A percentile compares a stretch with the other conserved stretches of the same genome.
Evolutionary conservation across 1,140 invertebrate genomes (phyloP).

Genomic region (Drosophila nasuta): DNA sequence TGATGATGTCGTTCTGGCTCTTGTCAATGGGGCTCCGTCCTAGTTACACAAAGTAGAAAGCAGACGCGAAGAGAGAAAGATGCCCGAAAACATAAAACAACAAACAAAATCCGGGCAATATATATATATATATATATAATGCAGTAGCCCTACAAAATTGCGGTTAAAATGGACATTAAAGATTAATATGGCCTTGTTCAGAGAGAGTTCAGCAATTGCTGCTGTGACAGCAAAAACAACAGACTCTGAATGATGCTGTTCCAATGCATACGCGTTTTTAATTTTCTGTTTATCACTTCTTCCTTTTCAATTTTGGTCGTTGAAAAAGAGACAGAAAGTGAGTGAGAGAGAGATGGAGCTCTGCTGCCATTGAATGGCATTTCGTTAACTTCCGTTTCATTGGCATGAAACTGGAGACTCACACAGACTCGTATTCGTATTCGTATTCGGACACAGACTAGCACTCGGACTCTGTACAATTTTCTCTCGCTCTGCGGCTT

Average conservation of each 20-base stretch:
- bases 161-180: conserved; percentile 34
- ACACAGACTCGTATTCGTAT: background rate
- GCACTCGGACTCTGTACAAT: conserved; percentile 5
- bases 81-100: conserved; percentile 30
- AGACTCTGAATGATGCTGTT: background rate
- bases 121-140: background rate
- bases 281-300: conserved; percentile 73
- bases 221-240: conserved; percentile 1
- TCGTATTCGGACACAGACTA: background rate
- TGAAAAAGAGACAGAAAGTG: background rate
- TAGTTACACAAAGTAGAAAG: conserved; percentile 26
- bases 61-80: conserved; percentile 12
- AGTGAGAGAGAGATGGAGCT: background rate
- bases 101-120: conserved; percentile 1
- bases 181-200: conserved; percentile 33
- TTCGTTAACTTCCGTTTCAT: conserved; percentile 77
- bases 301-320: conserved; percentile 43
- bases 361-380: conserved; percentile 64
- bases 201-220: background rate
- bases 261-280: conserved; percentile 69
- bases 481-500: conserved; percentile 46
- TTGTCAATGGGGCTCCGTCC: conserved; percentile 9
- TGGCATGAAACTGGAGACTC: conserved; percentile 41
- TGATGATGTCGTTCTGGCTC: background rate
- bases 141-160: background rate